Evolutionary conservation across 1,140 invertebrate genomes (phyloP), one percentile per base, ranked within the genome.

Genomic region (Leptonema lineaticorne): DNA sequence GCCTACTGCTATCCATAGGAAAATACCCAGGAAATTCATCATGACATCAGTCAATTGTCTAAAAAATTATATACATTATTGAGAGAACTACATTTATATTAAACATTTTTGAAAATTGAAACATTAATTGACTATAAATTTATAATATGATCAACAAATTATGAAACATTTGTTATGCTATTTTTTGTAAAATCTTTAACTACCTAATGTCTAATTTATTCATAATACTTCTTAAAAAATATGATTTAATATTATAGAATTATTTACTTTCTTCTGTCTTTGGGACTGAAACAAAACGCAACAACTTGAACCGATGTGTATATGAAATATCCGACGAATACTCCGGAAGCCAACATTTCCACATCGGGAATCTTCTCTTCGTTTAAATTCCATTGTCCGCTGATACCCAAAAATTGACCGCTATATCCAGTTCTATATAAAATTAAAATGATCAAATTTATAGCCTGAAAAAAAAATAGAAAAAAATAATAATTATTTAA

Each of bases 341-440:
- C 88, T 11, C 92, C 92, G 0, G 91, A 92, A 1, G 91, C 91
- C 0, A 94, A 86, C 28, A 93, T 93, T 83, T 93, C 92, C 24
- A 88, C 88, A 75, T 93, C 92, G 0, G 90, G 87, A 77, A 88
- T 91, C 79, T 93, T 93, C 74, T 91, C 90, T 78, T 93, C 92
- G 74, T 92, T 90, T n/a, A 93, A 79, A 78, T 94, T 93, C 91
- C 92, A 93, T 7, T 90, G 92, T 28, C 91, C 92, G 37, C 92
- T 91, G 16, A 93, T 89, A 26, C 92, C 92, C 41, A 94, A 81
- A 76, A 94, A 93, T 73, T 88, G 85, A 1, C 91, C 91, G 48
- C 87, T 84, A 76, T 89, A 89, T n/a, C 92, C 92, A 41, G 88
- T 89, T 70, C 92, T 86, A 78, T 94, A 94, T 0, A 94, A 80